Conservation (phyloP, 2,888 invertebrate species). For the Platerodrilus igneus region DNA sequence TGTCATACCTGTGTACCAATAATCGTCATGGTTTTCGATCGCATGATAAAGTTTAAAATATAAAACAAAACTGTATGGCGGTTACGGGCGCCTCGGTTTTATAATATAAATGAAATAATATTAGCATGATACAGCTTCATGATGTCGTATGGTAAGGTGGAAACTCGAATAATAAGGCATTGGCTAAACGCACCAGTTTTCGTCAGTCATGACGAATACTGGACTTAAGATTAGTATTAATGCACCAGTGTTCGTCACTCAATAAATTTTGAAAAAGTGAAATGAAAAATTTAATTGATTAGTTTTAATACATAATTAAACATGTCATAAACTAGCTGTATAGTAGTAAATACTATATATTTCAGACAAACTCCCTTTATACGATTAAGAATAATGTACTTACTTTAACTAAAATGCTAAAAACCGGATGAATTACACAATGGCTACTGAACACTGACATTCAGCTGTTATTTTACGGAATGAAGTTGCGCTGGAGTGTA, state of each 20-base stretch:
- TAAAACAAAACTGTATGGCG: constrained; percentile 5
- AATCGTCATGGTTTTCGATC: constrained; percentile 5
- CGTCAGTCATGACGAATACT: constrained; percentile 7
- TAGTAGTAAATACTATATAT: no score
- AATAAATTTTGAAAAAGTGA: constrained; percentile 1
- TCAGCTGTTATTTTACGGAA: no score
- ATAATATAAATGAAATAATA: not conserved
- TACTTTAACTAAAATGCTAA: constrained; percentile 4
- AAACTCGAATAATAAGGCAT: constrained; percentile 1
- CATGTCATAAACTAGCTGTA: not conserved
- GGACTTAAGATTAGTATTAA: not conserved
- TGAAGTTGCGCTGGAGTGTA: no score
- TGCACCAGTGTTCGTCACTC: constrained; percentile 1
- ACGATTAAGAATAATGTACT: constrained; percentile 4
- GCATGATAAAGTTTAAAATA: not conserved
- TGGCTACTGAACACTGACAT: not conserved
- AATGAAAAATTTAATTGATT: not conserved
- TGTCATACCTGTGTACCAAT: constrained; percentile 3
- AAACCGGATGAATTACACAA: not conserved
- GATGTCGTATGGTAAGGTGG: not conserved
- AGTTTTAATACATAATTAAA: constrained; percentile 6
- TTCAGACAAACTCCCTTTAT: constrained; percentile 1
- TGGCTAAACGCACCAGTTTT: not conserved
- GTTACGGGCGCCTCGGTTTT: not conserved
- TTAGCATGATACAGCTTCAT: not conserved